phyloP scores from a whole-genome alignment of 2,888 invertebrate species.

The Crocallis elinguaria region DNA sequence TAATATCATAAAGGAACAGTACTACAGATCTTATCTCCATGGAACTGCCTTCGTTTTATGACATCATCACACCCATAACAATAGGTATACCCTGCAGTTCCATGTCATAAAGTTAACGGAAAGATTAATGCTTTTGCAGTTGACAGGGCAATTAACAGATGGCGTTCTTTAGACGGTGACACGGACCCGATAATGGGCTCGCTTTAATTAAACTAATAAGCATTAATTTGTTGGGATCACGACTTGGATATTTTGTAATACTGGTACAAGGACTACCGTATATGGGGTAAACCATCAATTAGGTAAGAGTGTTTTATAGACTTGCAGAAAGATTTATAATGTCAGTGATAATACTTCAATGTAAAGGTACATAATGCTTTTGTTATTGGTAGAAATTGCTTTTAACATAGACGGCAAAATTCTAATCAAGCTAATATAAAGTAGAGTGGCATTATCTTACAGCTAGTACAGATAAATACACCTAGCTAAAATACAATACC shows the following conservation, averaged over 20 bases:
- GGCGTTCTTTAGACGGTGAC: conserved; percentile 25
- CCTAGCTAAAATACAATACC: too few relatives aligned
- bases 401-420: neutral
- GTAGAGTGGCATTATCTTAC: too few relatives aligned
- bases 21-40: too few relatives aligned
- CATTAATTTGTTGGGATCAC: conserved; percentile 29
- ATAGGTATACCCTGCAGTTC: conserved; percentile 8
- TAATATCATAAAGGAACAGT: too few relatives aligned
- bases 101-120: conserved; percentile 15
- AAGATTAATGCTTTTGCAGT: conserved; percentile 26
- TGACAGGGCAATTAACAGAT: conserved; percentile 23
- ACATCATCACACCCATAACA: neutral
- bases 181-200: conserved; percentile 18
- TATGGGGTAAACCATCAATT: too few relatives aligned
- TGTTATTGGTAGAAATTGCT: too few relatives aligned
- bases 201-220: conserved; percentile 35
- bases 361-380: too few relatives aligned
- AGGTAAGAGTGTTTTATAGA: too few relatives aligned
- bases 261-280: neutral
- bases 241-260: conserved; percentile 32
- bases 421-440: neutral
- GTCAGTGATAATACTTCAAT: too few relatives aligned
- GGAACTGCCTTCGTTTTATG: conserved; percentile 2
- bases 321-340: too few relatives aligned
- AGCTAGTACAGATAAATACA: too few relatives aligned